These are phyloP conservation scores for Ctenosaura bakeri DNA, from an alignment of 2,797 vertebrate species.

Conservation along the genomic window DNA sequence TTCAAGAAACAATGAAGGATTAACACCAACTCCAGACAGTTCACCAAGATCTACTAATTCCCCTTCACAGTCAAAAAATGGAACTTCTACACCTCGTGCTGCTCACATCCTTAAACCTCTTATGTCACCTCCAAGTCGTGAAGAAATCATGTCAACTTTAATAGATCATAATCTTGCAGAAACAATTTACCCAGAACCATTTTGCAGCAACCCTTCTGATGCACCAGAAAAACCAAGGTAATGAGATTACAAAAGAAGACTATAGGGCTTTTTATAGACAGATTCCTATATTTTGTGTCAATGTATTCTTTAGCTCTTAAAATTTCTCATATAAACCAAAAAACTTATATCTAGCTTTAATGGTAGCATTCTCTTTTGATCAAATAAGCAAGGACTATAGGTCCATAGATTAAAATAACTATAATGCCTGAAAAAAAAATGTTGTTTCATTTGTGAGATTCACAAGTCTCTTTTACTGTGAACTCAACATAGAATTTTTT, in stretches of 20 bases:
- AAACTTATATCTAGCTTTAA: background rate
- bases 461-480: background rate
- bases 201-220: slow-evolving; percentile 96
- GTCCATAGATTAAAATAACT: background rate
- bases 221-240: slow-evolving; percentile 95
- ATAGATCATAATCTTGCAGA: slow-evolving; percentile 93
- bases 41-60: slow-evolving; percentile 94
- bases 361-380: background rate
- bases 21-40: slow-evolving; percentile 93
- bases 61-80: slow-evolving; percentile 89
- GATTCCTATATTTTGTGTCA: slow-evolving; percentile 2
- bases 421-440: background rate
- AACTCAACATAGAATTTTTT: background rate
- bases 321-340: background rate
- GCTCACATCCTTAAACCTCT: slow-evolving; percentile 95
- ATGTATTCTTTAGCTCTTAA: background rate
- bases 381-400: background rate
- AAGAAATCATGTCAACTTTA: slow-evolving; percentile 94
- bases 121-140: slow-evolving; percentile 96
- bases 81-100: slow-evolving; percentile 84
- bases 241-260: slow-evolving; percentile 29
- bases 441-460: background rate
- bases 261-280: background rate
- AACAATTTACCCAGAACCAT: slow-evolving; percentile 94
- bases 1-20: slow-evolving; percentile 85